Conservation (phyloP, 2,888 invertebrate genomes). For the Iselma pallidipennis region DNA sequence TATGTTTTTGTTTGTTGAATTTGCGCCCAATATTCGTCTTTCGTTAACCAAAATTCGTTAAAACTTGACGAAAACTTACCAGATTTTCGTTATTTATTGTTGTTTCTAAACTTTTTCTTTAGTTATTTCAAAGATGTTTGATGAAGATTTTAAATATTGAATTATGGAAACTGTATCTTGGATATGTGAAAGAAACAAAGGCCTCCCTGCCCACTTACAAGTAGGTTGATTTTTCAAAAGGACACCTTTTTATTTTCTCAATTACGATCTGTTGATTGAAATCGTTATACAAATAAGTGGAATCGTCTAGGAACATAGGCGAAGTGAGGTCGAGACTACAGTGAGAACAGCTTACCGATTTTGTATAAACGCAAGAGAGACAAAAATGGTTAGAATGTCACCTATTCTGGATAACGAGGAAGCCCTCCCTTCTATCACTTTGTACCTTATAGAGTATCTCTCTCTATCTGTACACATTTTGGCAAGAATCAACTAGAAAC, state of each 20-base stretch:
- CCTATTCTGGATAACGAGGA: too few relatives aligned
- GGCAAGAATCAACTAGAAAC: too few relatives aligned
- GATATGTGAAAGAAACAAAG: conserved; percentile 98
- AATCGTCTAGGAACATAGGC: too few relatives aligned
- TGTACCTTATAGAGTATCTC: too few relatives aligned
- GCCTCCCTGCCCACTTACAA: conserved; percentile 90
- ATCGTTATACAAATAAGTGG: too few relatives aligned
- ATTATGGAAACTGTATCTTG: conserved; percentile 96
- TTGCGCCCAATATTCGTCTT: conserved; percentile 35
- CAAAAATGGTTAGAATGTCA: too few relatives aligned
- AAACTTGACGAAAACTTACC: not conserved
- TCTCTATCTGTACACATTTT: too few relatives aligned
- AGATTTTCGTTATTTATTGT: not conserved
- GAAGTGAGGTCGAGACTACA: too few relatives aligned
- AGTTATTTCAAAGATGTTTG: conserved; percentile 97
- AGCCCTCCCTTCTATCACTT: too few relatives aligned
- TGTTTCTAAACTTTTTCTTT: conserved; percentile 56
- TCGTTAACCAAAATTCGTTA: conserved; percentile 43
- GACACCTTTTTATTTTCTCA: conserved; percentile 2
- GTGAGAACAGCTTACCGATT: too few relatives aligned
- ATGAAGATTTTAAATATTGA: conserved; percentile 99
- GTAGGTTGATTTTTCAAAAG: too few relatives aligned
- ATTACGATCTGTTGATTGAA: not conserved
- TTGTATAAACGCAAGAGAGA: too few relatives aligned
- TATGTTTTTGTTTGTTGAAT: conserved; percentile 38